A percentile compares a stretch with the other conserved stretches of the same genome.
Evolutionary conservation across 2,113 vertebrate genomes (phyloP).

Genomic region (Onychostoma macrolepis): DNA sequence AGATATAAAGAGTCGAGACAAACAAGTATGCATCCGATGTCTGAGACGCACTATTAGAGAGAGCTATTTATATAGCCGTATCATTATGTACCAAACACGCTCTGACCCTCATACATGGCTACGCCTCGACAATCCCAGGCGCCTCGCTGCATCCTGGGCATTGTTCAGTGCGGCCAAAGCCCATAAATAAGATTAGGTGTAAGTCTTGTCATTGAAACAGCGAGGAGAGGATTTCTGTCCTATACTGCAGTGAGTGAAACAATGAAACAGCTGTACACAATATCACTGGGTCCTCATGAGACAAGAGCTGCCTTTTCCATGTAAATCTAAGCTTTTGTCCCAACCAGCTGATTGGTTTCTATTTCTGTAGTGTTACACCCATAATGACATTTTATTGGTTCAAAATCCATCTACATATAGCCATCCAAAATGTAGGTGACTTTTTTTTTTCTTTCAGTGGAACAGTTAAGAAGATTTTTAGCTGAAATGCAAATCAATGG

Average conservation of each 20-base stretch:
- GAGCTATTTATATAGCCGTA: slow-evolving; percentile 43
- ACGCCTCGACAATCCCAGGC: not conserved
- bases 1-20: slow-evolving; percentile 27
- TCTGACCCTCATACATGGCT: slow-evolving; percentile 12
- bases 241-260: slow-evolving; percentile 1
- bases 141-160: not conserved
- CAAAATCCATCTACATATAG: not conserved
- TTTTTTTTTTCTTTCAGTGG: too few relatives aligned
- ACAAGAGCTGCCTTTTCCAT: not conserved
- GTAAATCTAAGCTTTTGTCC: not conserved
- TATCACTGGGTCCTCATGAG: not conserved
- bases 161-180: not conserved
- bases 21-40: slow-evolving; percentile 1
- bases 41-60: slow-evolving; percentile 19
- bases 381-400: not conserved
- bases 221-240: not conserved
- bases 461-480: not conserved
- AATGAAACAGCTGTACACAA: not conserved
- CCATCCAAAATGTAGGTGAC: not conserved
- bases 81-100: slow-evolving; percentile 23
- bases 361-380: not conserved
- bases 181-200: not conserved
- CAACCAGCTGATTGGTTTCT: not conserved
- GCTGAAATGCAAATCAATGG: not conserved
- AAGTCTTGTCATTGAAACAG: not conserved